Percentiles rank a stretch among this genome's conserved stretches.
phyloP scores from a whole-genome alignment of 2,888 invertebrate species.

The Furcula furcula region DNA sequence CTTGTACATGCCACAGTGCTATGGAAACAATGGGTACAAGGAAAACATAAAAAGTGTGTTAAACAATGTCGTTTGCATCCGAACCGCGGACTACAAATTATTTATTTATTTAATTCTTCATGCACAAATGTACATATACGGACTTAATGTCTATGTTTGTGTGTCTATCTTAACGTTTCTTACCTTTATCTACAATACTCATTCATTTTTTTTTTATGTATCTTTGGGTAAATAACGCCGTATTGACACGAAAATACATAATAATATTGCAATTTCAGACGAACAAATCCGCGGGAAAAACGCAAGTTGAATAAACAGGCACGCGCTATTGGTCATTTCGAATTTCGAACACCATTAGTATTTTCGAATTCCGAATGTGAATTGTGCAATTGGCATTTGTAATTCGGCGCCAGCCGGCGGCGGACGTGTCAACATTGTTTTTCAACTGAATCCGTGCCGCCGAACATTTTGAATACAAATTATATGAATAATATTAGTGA shows the following conservation, averaged over 20 bases:
- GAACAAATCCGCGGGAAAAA: too few species aligned
- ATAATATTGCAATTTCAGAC: too few species aligned
- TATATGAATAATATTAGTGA: slow-evolving; percentile 44
- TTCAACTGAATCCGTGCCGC: slow-evolving; percentile 50
- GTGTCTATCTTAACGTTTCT: too few species aligned
- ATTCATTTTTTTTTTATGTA: too few species aligned
- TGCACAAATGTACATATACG: too few species aligned
- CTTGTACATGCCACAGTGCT: slow-evolving; percentile 9
- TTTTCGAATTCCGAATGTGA: slow-evolving; percentile 66
- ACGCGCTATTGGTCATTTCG: slow-evolving; percentile 54
- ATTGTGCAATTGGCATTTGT: slow-evolving; percentile 67
- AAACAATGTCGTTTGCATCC: slow-evolving; percentile 49
- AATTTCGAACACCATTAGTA: slow-evolving; percentile 61
- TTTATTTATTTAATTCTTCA: too few species aligned
- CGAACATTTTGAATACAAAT: slow-evolving; percentile 69
- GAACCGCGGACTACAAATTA: too few species aligned
- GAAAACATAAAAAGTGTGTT: slow-evolving; percentile 22
- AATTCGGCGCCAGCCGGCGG: slow-evolving; percentile 67
- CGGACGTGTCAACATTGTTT: slow-evolving; percentile 64
- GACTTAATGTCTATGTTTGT: too few species aligned
- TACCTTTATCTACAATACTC: too few species aligned
- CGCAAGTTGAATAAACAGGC: slow-evolving; percentile 36
- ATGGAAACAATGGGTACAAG: slow-evolving; percentile 10
- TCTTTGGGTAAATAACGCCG: too few species aligned
- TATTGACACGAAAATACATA: too few species aligned